Evolutionary conservation across 2,113 vertebrate species (phyloP).

Genomic region (Ascaphus truei): DNA sequence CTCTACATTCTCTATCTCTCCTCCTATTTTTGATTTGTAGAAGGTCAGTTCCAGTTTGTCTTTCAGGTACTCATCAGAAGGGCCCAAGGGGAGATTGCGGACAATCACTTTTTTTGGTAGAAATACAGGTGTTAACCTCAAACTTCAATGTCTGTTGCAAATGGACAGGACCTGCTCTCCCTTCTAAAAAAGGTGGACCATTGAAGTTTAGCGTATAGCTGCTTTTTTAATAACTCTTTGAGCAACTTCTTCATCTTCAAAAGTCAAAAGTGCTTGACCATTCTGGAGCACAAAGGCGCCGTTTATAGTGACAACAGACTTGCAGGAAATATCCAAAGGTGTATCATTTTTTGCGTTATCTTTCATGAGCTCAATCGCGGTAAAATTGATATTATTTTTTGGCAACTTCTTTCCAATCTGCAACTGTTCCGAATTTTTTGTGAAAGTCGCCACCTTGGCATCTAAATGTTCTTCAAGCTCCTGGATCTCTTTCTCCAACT

Average conservation of each 20-base stretch:
- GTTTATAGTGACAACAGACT: constrained; percentile 62
- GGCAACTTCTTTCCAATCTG: constrained; percentile 71
- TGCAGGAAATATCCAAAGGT: constrained; percentile 45
- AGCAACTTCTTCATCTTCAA: constrained; percentile 83
- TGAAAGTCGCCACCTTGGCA: neutral
- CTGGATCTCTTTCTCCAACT: constrained; percentile 52
- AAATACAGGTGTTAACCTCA: constrained; percentile 73
- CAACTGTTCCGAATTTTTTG: neutral
- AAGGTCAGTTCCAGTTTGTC: constrained; percentile 82
- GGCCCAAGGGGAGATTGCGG: constrained; percentile 49
- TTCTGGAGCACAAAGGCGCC: constrained; percentile 55
- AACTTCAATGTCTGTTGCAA: constrained; percentile 64
- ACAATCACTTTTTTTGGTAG: constrained; percentile 63
- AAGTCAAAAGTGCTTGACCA: constrained; percentile 82
- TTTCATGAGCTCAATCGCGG: neutral
- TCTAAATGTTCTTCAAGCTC: constrained; percentile 44
- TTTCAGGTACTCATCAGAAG: constrained; percentile 64
- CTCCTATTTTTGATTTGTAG: constrained; percentile 66
- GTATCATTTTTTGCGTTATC: neutral
- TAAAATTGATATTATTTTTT: constrained; percentile 65
- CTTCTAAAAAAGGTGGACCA: constrained; percentile 35
- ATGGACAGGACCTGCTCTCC: constrained; percentile 55
- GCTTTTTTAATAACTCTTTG: constrained; percentile 59
- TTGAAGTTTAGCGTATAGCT: constrained; percentile 61
- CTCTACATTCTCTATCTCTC: constrained; percentile 64